A percentile compares a stretch with the other conserved stretches of the same genome.
Evolutionary conservation across 2,888 invertebrate genomes (phyloP).

Genomic region (Campoletis raptor): DNA sequence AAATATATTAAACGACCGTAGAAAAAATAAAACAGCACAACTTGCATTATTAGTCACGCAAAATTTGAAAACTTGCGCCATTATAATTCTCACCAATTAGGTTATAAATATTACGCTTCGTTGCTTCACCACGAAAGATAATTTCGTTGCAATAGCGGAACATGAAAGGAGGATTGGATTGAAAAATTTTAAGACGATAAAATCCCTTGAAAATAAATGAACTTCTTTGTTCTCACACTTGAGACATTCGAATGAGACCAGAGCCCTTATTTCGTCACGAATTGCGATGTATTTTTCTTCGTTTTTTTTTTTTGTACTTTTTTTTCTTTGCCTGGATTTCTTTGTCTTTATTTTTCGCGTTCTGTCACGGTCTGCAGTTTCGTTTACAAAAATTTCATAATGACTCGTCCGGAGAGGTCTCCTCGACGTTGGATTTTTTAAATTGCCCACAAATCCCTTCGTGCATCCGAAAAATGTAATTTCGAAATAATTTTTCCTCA

Average conservation of each 20-base stretch:
- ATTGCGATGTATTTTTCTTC: not conserved
- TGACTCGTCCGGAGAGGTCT: slow-evolving; percentile 12
- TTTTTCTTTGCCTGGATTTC: not conserved
- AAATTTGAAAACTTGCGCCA: not conserved
- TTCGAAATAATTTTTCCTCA: not conserved
- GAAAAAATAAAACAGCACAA: not conserved
- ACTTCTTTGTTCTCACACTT: slow-evolving; percentile 68
- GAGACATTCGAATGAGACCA: slow-evolving; percentile 38
- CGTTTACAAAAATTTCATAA: slow-evolving; percentile 73
- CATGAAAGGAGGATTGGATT: slow-evolving; percentile 50
- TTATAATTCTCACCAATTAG: not conserved
- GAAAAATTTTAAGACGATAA: slow-evolving; percentile 71
- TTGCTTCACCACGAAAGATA: slow-evolving; percentile 38
- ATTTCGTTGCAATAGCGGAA: slow-evolving; percentile 40
- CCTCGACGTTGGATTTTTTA: not conserved
- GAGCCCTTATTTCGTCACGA: slow-evolving; percentile 19
- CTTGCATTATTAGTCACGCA: too few species aligned
- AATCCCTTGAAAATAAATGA: slow-evolving; percentile 74
- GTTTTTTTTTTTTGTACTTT: not conserved
- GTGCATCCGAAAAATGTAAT: not conserved
- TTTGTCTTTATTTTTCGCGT: not conserved
- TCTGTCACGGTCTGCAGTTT: slow-evolving; percentile 50
- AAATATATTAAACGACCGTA: not conserved
- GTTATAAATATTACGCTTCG: slow-evolving; percentile 18
- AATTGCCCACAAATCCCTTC: not conserved